Conservation (phyloP, 2,888 invertebrate genomes). For the Seira musarum region DNA sequence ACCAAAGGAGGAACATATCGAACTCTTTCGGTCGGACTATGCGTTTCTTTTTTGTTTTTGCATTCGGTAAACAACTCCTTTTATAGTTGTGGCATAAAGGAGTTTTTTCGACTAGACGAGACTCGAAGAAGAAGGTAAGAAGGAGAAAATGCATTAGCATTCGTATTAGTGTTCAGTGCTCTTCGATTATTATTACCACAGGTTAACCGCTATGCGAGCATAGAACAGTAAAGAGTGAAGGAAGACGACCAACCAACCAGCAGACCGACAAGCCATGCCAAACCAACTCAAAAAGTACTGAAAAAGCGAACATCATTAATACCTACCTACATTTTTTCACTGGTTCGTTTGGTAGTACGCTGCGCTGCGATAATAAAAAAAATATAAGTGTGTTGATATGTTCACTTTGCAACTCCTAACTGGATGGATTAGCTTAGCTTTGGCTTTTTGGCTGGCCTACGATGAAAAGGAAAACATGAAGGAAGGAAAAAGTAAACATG, state of each 20-base stretch:
- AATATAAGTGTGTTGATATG: background rate
- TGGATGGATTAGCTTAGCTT: background rate
- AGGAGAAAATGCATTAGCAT: constrained; percentile 17
- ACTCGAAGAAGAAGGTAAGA: constrained; percentile 19
- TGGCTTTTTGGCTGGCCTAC: background rate
- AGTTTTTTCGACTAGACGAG: background rate
- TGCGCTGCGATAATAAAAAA: background rate
- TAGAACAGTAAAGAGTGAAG: too few species aligned
- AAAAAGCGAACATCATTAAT: background rate
- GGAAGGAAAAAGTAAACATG: background rate
- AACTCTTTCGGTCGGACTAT: too few species aligned
- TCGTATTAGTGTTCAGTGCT: too few species aligned
- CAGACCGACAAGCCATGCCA: background rate
- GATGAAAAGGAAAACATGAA: background rate
- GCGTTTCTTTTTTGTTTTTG: too few species aligned
- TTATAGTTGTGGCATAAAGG: constrained; percentile 16
- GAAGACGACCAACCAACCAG: too few species aligned
- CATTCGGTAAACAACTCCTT: constrained; percentile 35
- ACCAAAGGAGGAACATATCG: too few species aligned
- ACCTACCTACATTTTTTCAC: background rate
- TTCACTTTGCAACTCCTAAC: background rate
- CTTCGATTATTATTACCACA: constrained; percentile 21
- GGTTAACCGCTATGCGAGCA: too few species aligned
- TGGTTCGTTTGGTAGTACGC: too few species aligned
- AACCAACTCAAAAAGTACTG: background rate